Base-by-base conservation (phyloP, 1,140 invertebrate genomes). In the Ladona fulva region DNA sequence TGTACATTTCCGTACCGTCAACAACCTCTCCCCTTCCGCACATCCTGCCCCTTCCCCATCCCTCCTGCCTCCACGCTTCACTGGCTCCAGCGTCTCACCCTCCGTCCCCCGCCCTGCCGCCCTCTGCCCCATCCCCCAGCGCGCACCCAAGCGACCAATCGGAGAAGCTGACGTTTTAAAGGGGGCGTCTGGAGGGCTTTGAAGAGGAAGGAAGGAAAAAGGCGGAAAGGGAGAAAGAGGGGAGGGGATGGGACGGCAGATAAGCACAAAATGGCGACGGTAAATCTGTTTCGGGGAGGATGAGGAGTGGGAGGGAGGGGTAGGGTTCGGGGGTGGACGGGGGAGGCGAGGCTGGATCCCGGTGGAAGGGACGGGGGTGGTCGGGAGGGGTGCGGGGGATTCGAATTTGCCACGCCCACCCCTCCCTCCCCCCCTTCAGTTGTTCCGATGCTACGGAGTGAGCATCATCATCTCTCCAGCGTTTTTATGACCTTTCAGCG, bases 221-320 rank as follows among this genome's bases (percentile, higher is more conserved):
- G 19, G 19, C 10, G 44, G 44, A 66, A 22, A 66, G 14, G 52
- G 5, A 12, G 52, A 22, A 66, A 22, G 52, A 16, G 52, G n/a
- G n/a, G 52, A 16, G 52, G 52, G 52, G 52, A 66, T 66, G 52
- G 52, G n/a, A 66, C 52, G n/a, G 52, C 5, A 66, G 52, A 66
- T 66, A 66, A 66, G 52, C 52, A 66, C 52, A 66, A 66, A 66
- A 66, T 66, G 52, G 52, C 52, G 52, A 66, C 52, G 52, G 52
- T 22, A 66, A 66, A 66, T 66, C 52, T 66, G 52, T 66, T 66
- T 66, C 52, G 52, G 52, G 44, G 19, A 19, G 10, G 19, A 52
- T 10, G n/a, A n/a, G 44, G n/a, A 66, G 52, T 3, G 52, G 52
- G 52, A 12, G 3, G 52, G 12, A 12, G 52, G n/a, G 52, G 52